phyloP scores from a whole-genome alignment of 1,140 invertebrate species.

The Procambarus virginalis region DNA sequence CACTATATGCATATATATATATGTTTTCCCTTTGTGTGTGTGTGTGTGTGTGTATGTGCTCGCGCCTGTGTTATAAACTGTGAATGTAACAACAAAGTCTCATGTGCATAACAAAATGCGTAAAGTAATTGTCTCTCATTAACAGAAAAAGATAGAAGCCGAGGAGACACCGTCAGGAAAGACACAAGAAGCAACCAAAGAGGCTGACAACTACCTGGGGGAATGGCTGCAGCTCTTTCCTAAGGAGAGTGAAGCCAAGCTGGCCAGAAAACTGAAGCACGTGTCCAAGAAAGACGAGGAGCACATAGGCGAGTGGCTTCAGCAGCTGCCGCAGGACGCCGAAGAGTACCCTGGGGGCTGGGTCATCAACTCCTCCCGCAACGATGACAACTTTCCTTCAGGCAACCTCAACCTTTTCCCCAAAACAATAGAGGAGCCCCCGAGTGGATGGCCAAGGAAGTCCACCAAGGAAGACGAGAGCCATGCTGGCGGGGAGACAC shows the following conservation, averaged over 20 bases:
- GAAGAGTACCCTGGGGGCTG: conserved; percentile 12
- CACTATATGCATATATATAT: too few relatives aligned
- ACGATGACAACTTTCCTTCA: not conserved
- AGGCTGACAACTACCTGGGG: conserved; percentile 2
- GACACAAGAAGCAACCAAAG: not conserved
- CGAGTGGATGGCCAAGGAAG: not conserved
- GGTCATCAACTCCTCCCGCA: conserved; percentile 15
- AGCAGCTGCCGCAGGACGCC: conserved; percentile 5
- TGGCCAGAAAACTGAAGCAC: conserved; percentile 40
- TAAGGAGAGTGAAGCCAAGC: conserved; percentile 19
- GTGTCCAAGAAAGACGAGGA: conserved; percentile 7
- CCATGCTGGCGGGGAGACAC: not conserved
- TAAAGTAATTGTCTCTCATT: too few relatives aligned
- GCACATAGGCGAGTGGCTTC: conserved; percentile 21
- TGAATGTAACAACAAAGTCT: too few relatives aligned
- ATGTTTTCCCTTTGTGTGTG: too few relatives aligned
- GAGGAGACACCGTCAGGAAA: not conserved
- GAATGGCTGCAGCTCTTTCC: conserved; percentile 41
- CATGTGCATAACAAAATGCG: too few relatives aligned
- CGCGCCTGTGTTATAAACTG: too few relatives aligned
- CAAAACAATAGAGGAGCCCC: not conserved
- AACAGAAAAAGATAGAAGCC: not conserved
- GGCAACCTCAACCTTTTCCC: not conserved
- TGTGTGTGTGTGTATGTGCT: too few relatives aligned
- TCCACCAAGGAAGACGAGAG: not conserved